These are phyloP conservation scores for Pilophorus perplexus DNA, from an alignment of 2,888 invertebrate genomes.

Conservation along the genomic window DNA sequence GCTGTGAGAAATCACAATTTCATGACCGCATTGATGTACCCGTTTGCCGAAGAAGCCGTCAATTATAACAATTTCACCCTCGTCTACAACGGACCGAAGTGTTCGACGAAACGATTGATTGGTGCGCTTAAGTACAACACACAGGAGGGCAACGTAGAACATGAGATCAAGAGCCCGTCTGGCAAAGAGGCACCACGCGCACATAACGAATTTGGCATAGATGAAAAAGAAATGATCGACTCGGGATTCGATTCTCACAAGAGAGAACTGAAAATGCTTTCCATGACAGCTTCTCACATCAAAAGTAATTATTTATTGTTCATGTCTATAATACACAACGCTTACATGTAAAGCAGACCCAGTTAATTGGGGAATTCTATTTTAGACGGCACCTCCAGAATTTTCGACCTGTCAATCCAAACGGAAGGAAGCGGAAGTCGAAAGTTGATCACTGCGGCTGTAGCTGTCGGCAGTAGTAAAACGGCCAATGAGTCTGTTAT, in stretches of 20 bases:
- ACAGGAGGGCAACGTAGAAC: not conserved
- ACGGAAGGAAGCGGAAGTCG: not conserved
- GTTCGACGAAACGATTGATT: not conserved
- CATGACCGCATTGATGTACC: conserved; percentile 49
- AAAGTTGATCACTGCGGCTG: not conserved
- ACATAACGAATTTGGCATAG: not conserved
- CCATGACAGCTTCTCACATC: not conserved
- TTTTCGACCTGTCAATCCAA: conserved; percentile 13
- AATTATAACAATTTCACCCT: conserved; percentile 56
- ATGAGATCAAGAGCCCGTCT: not conserved
- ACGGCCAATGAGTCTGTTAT: not conserved
- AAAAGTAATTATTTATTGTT: conserved; percentile 10
- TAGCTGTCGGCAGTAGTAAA: conserved; percentile 7
- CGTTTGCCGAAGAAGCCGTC: conserved; percentile 53
- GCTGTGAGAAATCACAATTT: conserved; percentile 49
- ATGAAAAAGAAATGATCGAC: not conserved
- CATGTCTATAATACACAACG: not conserved
- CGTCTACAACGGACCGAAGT: conserved; percentile 16
- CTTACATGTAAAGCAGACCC: too few relatives aligned
- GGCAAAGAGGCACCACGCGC: not conserved
- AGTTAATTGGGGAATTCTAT: not conserved
- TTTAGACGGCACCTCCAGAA: not conserved
- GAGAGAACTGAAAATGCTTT: conserved; percentile 5
- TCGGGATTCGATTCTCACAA: conserved; percentile 7
- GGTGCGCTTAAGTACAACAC: conserved; percentile 11